Percentiles rank a stretch among this genome's conserved stretches.
Evolutionary conservation across 2,113 vertebrate species (phyloP).

Genomic region (Amphiprion ocellaris): DNA sequence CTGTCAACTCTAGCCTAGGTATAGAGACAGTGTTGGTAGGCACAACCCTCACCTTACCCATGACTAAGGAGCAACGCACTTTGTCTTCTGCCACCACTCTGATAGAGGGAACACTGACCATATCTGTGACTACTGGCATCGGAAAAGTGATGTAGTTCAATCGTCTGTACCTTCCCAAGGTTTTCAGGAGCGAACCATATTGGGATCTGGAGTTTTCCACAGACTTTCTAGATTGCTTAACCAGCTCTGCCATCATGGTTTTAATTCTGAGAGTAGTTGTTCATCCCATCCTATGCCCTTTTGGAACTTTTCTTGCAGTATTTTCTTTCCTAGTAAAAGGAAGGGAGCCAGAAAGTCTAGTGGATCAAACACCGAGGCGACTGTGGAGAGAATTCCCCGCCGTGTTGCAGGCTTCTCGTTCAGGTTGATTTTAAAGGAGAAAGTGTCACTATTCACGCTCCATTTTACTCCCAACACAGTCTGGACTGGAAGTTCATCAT

Average conservation of each 20-base stretch:
- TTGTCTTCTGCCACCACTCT: too few relatives aligned
- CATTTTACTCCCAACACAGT: not conserved
- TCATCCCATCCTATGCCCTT: too few relatives aligned
- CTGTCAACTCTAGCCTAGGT: too few relatives aligned
- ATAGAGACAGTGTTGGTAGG: too few relatives aligned
- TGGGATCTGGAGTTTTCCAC: not conserved
- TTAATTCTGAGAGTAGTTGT: too few relatives aligned
- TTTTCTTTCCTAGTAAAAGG: not conserved
- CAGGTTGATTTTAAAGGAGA: not conserved
- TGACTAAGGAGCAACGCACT: too few relatives aligned
- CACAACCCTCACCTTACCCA: too few relatives aligned
- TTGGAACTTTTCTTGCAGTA: too few relatives aligned
- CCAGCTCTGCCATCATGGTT: too few relatives aligned
- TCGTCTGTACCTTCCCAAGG: not conserved
- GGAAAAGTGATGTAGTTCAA: constrained; percentile 31
- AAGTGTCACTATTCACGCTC: not conserved
- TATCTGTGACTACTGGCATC: not conserved
- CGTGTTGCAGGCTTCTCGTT: not conserved
- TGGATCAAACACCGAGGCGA: not conserved
- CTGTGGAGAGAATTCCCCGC: not conserved
- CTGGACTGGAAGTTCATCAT: not conserved
- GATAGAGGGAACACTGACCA: too few relatives aligned
- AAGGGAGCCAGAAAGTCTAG: not conserved
- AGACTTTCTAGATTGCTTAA: not conserved
- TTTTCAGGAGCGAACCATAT: constrained; percentile 8